Evolutionary conservation across 1,140 invertebrate genomes (phyloP), one percentile per base, ranked within the genome.

Genomic region (Sycophaga agraensis): DNA sequence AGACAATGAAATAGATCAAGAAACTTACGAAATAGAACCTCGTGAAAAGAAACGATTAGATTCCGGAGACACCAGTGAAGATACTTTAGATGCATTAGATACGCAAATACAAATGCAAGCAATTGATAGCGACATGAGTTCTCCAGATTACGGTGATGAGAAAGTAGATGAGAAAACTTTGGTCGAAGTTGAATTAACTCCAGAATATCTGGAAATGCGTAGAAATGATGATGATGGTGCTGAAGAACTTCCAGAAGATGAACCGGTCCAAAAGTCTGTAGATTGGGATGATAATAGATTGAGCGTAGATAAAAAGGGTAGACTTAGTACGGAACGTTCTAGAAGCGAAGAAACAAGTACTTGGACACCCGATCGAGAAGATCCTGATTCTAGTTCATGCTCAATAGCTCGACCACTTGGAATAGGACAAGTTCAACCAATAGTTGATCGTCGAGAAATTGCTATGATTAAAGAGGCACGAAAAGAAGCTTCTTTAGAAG

Each of bases 381-480:
- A 91, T 66, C 89, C 90, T 57, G 90, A 89, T 3, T 91, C 89
- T 68, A 86, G 88, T 5, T 91, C 89, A 64, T 91, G 89, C 73
- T 90, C 89, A 0, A 91, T 91, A 66, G 88, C 89, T 14, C 82
- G 88, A 55, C 88, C 89, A 0, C 77, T 91, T 55, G 89, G 89
- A 2, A 88, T 91, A 59, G 90, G 89, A 8, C 88, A 90, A 46
- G 74, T 79, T 35, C 78, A 81, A 59, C 74, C 76, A 0, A 81
- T 81, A 51, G 70, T 78, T 8, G 79, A 80, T 63, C 72, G 73
- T 17, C 69, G 65, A 12, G 79, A 81, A 67, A 75, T 80, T 2
- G 73, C 73, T 2, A 65, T 68, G 66, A 74, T 76, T n/a, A 77
- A 65, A 59, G 68, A 73, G 11, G 42, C 67, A 0, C 71, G 72